Evolutionary conservation across 2,113 vertebrate genomes (phyloP).

Genomic region (Ariopsis seemanni): DNA sequence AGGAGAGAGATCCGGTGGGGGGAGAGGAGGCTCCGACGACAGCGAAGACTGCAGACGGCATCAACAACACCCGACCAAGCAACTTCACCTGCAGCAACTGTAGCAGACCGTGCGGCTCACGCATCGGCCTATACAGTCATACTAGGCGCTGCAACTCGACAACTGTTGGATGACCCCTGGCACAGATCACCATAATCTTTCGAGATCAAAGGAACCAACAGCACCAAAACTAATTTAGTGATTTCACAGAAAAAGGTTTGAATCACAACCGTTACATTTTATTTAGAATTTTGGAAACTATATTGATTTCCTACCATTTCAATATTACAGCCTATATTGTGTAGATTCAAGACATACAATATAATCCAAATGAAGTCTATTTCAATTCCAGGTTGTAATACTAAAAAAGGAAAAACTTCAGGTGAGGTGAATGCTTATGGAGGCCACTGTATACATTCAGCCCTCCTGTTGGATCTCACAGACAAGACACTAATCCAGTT

Average conservation of each 20-base stretch:
- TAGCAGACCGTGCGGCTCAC: too few relatives aligned
- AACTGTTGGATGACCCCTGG: too few relatives aligned
- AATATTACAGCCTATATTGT: background rate
- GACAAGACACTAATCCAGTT: slow-evolving; percentile 7
- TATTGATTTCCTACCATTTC: background rate
- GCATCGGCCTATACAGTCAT: too few relatives aligned
- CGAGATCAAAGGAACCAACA: too few relatives aligned
- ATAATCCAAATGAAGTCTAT: background rate
- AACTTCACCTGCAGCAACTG: too few relatives aligned
- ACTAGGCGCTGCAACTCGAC: too few relatives aligned
- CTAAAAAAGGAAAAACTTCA: background rate
- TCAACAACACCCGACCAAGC: too few relatives aligned
- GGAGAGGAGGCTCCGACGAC: too few relatives aligned
- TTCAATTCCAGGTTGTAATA: background rate
- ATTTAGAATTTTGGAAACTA: background rate
- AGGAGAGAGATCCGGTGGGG: too few relatives aligned
- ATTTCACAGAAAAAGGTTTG: background rate
- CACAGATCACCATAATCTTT: too few relatives aligned
- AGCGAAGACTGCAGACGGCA: too few relatives aligned
- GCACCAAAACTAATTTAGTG: background rate
- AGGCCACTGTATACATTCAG: background rate
- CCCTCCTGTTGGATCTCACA: background rate
- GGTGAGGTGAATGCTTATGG: background rate
- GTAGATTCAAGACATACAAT: background rate
- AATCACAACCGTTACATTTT: background rate